Conservation (phyloP, 1,140 invertebrate species). For the Onthophagus taurus region DNA sequence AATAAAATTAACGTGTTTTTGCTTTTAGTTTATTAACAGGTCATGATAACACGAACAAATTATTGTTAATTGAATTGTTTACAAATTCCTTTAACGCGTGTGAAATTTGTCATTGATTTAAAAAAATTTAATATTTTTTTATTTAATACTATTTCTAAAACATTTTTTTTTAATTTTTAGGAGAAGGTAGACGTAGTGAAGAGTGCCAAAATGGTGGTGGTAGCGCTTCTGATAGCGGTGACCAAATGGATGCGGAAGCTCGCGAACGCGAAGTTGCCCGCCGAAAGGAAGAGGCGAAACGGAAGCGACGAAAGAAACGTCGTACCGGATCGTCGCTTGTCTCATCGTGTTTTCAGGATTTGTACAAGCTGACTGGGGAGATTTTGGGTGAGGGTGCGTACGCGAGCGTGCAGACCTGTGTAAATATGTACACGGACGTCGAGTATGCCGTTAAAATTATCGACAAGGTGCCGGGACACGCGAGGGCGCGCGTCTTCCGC, state of each 20-base stretch:
- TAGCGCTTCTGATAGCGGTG: slow-evolving; percentile 35
- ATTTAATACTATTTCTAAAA: no score
- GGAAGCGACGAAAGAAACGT: slow-evolving; percentile 79
- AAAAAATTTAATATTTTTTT: no score
- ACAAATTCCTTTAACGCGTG: no score
- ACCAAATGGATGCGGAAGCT: slow-evolving; percentile 39
- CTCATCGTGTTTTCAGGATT: slow-evolving; percentile 84
- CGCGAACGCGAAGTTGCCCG: slow-evolving; percentile 50
- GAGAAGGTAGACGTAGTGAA: not conserved
- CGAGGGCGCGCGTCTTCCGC: slow-evolving; percentile 86
- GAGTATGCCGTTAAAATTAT: slow-evolving; percentile 98
- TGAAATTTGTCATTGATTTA: no score
- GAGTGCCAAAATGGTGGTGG: slow-evolving; percentile 24
- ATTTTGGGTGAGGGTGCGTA: slow-evolving; percentile 93
- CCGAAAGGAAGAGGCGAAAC: slow-evolving; percentile 77
- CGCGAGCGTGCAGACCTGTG: slow-evolving; percentile 89
- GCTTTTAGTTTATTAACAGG: no score
- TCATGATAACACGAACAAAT: no score
- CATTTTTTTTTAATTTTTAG: no score
- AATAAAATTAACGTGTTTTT: no score
- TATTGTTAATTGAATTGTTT: no score
- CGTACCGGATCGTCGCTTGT: slow-evolving; percentile 75
- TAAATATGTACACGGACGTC: slow-evolving; percentile 79
- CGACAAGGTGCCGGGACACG: slow-evolving; percentile 88
- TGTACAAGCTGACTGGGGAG: slow-evolving; percentile 92